A percentile compares a stretch with the other conserved stretches of the same genome.
These are phyloP conservation scores for Torymus texanus DNA, from an alignment of 2,888 invertebrate species.

Conservation along the genomic window DNA sequence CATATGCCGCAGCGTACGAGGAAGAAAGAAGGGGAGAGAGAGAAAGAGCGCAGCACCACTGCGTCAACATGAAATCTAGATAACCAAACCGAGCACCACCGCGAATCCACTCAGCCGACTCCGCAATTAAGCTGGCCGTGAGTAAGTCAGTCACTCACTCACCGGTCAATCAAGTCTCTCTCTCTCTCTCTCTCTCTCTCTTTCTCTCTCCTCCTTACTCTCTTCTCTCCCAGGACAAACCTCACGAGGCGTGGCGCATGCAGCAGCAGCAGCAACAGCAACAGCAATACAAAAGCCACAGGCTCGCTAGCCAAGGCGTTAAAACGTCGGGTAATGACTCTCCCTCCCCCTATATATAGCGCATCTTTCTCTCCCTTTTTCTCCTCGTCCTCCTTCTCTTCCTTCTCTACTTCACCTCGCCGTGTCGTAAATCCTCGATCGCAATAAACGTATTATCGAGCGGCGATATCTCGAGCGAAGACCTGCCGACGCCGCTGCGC, in stretches of 20 bases:
- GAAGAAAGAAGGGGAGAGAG: background rate
- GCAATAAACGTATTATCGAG: slow-evolving; percentile 66
- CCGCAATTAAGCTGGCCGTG: slow-evolving; percentile 21
- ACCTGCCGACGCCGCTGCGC: too few relatives aligned
- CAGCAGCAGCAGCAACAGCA: too few relatives aligned
- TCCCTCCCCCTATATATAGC: background rate
- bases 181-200: too few relatives aligned
- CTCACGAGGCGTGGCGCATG: slow-evolving; percentile 14
- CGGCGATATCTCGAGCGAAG: slow-evolving; percentile 50
- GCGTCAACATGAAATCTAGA: background rate
- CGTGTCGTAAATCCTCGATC: slow-evolving; percentile 63
- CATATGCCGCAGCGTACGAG: too few relatives aligned
- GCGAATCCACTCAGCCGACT: background rate
- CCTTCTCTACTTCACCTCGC: background rate
- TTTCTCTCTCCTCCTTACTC: too few relatives aligned
- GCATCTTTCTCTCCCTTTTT: too few relatives aligned
- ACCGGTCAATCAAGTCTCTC: slow-evolving; percentile 16
- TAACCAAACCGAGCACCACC: slow-evolving; percentile 5
- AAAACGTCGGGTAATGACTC: slow-evolving; percentile 15
- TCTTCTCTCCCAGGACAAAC: too few relatives aligned
- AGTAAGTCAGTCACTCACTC: slow-evolving; percentile 19
- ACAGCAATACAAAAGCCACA: too few relatives aligned
- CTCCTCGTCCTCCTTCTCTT: background rate
- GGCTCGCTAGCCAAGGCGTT: background rate
- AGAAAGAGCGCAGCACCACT: background rate